Conservation (phyloP, 2,113 vertebrate species). For the Pontoporia blainvillei region DNA sequence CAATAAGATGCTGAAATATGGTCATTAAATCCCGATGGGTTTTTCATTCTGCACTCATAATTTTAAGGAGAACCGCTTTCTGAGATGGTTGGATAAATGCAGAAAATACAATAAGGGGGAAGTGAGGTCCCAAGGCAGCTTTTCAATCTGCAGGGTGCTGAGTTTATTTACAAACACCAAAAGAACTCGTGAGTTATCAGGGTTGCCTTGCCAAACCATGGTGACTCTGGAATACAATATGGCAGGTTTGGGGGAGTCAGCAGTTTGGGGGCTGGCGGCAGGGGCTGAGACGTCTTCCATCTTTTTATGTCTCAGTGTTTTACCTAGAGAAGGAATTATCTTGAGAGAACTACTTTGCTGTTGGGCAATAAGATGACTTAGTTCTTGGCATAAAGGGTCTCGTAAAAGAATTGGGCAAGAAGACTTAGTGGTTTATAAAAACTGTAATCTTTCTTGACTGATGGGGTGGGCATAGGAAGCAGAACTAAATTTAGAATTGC, state of each 20-base stretch:
- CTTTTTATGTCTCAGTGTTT: conserved; percentile 26
- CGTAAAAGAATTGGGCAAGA: conserved; percentile 20
- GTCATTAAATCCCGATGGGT: conserved; percentile 58
- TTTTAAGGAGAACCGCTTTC: conserved; percentile 65
- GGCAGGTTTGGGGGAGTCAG: background rate
- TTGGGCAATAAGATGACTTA: conserved; percentile 26
- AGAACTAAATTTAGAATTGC: conserved; percentile 26
- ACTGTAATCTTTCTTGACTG: conserved; percentile 15
- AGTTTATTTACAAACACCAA: conserved; percentile 38
- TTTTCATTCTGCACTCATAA: conserved; percentile 56
- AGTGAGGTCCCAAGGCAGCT: background rate
- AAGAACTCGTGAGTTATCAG: background rate
- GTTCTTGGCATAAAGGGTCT: conserved; percentile 3
- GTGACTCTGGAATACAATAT: background rate
- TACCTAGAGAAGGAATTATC: conserved; percentile 66
- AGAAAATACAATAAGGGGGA: background rate
- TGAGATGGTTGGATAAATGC: conserved; percentile 35
- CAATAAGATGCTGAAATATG: conserved; percentile 37
- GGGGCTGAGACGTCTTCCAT: background rate
- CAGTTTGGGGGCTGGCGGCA: background rate
- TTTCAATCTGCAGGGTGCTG: background rate
- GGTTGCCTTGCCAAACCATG: background rate
- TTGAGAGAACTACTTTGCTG: conserved; percentile 51
- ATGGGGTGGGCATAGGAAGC: background rate
- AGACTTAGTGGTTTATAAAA: background rate